Evolutionary conservation across 2,113 vertebrate genomes (phyloP).

Genomic region (Callithrix jacchus): DNA sequence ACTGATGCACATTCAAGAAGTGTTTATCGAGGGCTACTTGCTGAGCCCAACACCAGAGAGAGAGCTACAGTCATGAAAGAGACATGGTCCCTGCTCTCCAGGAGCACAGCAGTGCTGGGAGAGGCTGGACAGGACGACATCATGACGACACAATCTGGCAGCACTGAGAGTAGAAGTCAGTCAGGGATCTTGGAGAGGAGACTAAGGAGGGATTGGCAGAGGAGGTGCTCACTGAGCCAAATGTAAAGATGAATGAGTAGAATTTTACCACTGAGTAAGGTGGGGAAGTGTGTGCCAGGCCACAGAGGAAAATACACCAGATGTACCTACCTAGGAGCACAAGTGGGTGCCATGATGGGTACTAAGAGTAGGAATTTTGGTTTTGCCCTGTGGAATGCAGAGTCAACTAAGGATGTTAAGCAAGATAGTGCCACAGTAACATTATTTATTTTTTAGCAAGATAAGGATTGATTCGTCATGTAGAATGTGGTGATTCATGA

Average conservation of each 20-base stretch:
- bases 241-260: not conserved
- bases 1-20: not conserved
- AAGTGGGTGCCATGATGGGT: rapidly evolving
- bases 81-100: not conserved
- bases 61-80: not conserved
- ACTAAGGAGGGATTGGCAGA: not conserved
- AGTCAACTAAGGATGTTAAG: not conserved
- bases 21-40: not conserved
- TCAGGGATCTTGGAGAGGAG: not conserved
- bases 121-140: not conserved
- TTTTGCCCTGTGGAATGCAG: not conserved
- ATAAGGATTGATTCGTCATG: not conserved
- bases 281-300: too few species aligned
- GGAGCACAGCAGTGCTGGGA: not conserved
- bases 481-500: not conserved
- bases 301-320: not conserved
- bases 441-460: not conserved
- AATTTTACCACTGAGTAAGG: not conserved
- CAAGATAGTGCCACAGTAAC: not conserved
- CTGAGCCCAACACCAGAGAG: not conserved
- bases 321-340: not conserved
- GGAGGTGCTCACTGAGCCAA: not conserved
- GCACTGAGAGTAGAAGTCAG: not conserved
- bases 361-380: not conserved
- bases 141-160: not conserved